phyloP scores from a whole-genome alignment of 2,113 vertebrate species.

The Hymenochirus boettgeri region DNA sequence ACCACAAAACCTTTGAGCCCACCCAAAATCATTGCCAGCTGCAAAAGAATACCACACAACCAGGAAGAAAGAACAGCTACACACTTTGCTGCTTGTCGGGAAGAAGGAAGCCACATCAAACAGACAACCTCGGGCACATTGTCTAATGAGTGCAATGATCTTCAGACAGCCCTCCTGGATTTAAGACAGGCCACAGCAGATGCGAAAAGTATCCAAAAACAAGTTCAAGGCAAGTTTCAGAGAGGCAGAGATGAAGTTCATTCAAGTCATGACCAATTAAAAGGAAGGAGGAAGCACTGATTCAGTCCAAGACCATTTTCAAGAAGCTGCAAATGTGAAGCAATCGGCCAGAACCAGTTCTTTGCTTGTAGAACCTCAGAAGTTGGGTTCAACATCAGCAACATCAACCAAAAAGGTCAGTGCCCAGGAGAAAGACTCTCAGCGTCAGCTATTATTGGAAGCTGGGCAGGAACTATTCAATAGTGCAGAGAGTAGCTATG shows the following conservation, averaged over 20 bases:
- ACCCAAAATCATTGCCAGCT: slow-evolving; percentile 63
- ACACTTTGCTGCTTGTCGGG: not conserved
- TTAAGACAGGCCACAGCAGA: slow-evolving; percentile 68
- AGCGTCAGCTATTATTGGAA: slow-evolving; percentile 53
- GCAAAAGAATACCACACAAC: slow-evolving; percentile 48
- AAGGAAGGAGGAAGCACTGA: slow-evolving; percentile 20
- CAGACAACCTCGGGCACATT: slow-evolving; percentile 23
- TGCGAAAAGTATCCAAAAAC: slow-evolving; percentile 68
- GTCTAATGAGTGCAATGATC: slow-evolving; percentile 50
- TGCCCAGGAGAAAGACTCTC: slow-evolving; percentile 64
- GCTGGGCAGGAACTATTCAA: slow-evolving; percentile 53
- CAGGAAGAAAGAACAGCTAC: slow-evolving; percentile 30
- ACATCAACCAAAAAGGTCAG: slow-evolving; percentile 85
- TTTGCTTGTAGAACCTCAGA: slow-evolving; percentile 50
- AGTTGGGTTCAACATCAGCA: slow-evolving; percentile 54
- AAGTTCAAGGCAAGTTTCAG: slow-evolving; percentile 61
- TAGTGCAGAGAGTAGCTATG: slow-evolving; percentile 60
- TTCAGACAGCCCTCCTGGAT: slow-evolving; percentile 67
- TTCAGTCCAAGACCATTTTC: slow-evolving; percentile 27
- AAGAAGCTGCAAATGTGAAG: slow-evolving; percentile 39
- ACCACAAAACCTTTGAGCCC: slow-evolving; percentile 63
- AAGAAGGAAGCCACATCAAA: not conserved
- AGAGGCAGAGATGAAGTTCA: slow-evolving; percentile 45
- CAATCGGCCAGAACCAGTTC: slow-evolving; percentile 41
- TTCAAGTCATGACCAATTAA: slow-evolving; percentile 22